Evolutionary conservation across 2,888 invertebrate species (phyloP).

Genomic region (Chrysodeixis includens): DNA sequence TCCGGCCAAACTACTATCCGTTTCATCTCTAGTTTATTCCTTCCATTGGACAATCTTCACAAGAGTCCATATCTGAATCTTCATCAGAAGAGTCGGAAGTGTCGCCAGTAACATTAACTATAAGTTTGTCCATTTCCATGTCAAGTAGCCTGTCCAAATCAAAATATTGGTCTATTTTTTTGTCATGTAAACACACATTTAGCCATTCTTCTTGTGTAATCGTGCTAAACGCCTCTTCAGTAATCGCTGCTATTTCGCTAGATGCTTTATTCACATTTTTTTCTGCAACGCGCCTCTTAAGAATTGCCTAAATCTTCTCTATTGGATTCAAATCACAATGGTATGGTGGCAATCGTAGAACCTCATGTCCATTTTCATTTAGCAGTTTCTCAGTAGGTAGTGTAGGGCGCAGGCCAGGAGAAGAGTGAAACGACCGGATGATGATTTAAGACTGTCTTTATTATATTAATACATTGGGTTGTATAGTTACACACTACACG

Average conservation of each 20-base stretch:
- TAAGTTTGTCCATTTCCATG: slow-evolving; percentile 7
- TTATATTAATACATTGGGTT: no score
- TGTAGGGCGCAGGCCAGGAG: no score
- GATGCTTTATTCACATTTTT: slow-evolving; percentile 4
- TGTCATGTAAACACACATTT: slow-evolving; percentile 1
- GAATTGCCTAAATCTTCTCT: slow-evolving; percentile 2
- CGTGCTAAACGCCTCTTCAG: neutral
- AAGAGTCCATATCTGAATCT: neutral
- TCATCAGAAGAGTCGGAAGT: neutral
- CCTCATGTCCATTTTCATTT: neutral
- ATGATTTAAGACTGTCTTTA: no score
- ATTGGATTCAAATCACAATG: slow-evolving; percentile 8
- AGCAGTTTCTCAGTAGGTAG: slow-evolving; percentile 1
- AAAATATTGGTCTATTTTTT: slow-evolving; percentile 9
- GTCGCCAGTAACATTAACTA: neutral
- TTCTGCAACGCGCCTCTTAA: neutral
- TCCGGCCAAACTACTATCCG: no score
- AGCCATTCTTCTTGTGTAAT: neutral
- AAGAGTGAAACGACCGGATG: no score
- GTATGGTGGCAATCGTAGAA: slow-evolving; percentile 4
- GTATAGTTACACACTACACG: no score
- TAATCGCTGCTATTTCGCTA: slow-evolving; percentile 2
- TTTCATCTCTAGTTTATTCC: no score
- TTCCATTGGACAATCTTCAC: neutral
- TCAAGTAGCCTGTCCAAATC: slow-evolving; percentile 3